These are phyloP conservation scores for Dendroctonus ponderosae DNA, from an alignment of 1,140 invertebrate species.

Conservation along the genomic window DNA sequence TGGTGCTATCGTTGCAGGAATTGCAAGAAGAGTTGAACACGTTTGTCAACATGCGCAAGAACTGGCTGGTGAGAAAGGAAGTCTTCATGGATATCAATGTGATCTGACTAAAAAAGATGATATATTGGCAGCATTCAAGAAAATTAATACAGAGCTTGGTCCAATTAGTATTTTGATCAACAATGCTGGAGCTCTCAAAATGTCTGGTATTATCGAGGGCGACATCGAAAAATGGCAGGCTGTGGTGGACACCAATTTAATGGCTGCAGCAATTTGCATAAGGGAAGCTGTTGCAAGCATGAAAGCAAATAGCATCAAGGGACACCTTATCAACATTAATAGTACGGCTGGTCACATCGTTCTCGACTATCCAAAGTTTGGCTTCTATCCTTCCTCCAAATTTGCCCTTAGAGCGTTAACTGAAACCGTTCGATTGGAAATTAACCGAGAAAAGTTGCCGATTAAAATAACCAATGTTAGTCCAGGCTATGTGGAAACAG, in stretches of 20 bases:
- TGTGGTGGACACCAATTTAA: conserved; percentile 40
- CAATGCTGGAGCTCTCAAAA: conserved; percentile 59
- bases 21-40: conserved; percentile 62
- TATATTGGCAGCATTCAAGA: conserved; percentile 60
- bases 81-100: conserved; percentile 52
- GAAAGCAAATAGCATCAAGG: conserved; percentile 59
- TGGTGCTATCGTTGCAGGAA: conserved; percentile 58
- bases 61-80: conserved; percentile 35
- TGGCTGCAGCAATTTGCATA: conserved; percentile 64
- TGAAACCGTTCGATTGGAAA: conserved; percentile 56
- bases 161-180: conserved; percentile 66
- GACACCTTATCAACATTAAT: conserved; percentile 67
- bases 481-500: conserved; percentile 30
- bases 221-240: conserved; percentile 31
- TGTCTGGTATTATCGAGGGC: conserved; percentile 19
- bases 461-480: conserved; percentile 50
- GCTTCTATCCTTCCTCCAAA: conserved; percentile 58
- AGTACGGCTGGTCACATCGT: conserved; percentile 52
- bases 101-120: conserved; percentile 63
- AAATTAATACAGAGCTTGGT: conserved; percentile 59
- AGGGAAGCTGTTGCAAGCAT: conserved; percentile 62
- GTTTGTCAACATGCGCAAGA: conserved; percentile 51
- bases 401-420: conserved; percentile 57
- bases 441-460: conserved; percentile 46
- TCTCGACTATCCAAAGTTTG: conserved; percentile 25